A percentile compares a stretch with the other conserved stretches of the same genome.
Evolutionary conservation across 2,888 invertebrate genomes (phyloP).

Genomic region (Clunio marinus): DNA sequence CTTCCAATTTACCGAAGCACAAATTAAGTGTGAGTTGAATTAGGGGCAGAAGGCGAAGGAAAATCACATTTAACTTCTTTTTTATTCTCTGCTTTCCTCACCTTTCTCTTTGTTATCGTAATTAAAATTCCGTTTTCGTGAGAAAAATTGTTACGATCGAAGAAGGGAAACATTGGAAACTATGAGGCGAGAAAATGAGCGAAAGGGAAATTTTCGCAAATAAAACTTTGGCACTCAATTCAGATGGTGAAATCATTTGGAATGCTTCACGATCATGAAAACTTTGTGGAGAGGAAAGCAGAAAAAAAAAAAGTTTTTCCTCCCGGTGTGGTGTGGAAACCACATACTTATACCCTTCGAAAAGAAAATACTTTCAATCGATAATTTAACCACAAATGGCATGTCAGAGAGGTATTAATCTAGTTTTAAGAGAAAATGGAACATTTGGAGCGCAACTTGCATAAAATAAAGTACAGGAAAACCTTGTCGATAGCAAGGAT

Average conservation of each 20-base stretch:
- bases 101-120: slow-evolving; percentile 31
- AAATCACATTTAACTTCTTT: slow-evolving; percentile 25
- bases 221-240: slow-evolving; percentile 36
- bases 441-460: background rate
- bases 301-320: slow-evolving; percentile 8
- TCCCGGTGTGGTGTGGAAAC: background rate
- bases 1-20: background rate
- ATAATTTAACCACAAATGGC: slow-evolving; percentile 37
- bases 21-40: background rate
- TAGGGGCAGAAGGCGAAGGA: no score
- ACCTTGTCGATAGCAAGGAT: background rate
- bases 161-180: background rate
- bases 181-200: background rate
- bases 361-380: slow-evolving; percentile 21
- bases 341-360: background rate
- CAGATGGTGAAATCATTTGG: slow-evolving; percentile 31
- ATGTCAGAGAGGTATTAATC: slow-evolving; percentile 38
- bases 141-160: slow-evolving; percentile 21
- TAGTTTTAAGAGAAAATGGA: slow-evolving; percentile 30
- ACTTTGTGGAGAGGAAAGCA: background rate
- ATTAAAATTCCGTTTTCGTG: slow-evolving; percentile 37
- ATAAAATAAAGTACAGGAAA: background rate
- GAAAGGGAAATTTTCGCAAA: slow-evolving; percentile 4
- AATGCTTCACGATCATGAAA: background rate
- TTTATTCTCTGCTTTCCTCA: no score